These are phyloP conservation scores for Hypomecis punctinalis DNA, from an alignment of 2,888 invertebrate genomes.

Conservation along the genomic window DNA sequence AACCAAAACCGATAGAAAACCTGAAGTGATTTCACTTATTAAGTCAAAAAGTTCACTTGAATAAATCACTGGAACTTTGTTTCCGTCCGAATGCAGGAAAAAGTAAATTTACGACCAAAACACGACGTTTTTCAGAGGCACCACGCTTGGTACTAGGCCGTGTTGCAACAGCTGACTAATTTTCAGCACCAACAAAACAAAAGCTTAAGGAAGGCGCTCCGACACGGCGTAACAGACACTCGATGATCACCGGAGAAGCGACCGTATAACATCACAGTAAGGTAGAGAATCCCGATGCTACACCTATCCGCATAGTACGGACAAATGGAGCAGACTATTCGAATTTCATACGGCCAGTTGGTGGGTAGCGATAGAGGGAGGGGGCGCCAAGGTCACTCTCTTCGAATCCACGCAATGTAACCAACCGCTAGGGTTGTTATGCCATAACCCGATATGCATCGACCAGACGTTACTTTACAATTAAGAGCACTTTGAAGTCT, in stretches of 20 bases:
- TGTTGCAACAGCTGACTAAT: constrained; percentile 79
- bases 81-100: background rate
- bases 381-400: constrained; percentile 77
- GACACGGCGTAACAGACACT: constrained; percentile 52
- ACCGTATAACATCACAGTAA: constrained; percentile 57
- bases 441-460: constrained; percentile 72
- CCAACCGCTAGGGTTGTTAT: constrained; percentile 54
- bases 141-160: constrained; percentile 69
- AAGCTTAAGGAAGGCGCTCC: constrained; percentile 46
- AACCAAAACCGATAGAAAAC: constrained; percentile 5
- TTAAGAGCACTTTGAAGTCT: constrained; percentile 65
- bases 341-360: constrained; percentile 69
- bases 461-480: constrained; percentile 59
- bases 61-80: constrained; percentile 14
- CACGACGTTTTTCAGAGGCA: constrained; percentile 66
- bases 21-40: constrained; percentile 11
- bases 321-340: constrained; percentile 74
- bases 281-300: constrained; percentile 52
- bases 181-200: constrained; percentile 77
- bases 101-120: constrained; percentile 33
- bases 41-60: constrained; percentile 10
- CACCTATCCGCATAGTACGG: constrained; percentile 73
- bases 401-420: constrained; percentile 75
- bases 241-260: constrained; percentile 54
- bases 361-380: constrained; percentile 60